Base-by-base conservation (phyloP, 2,888 invertebrate species). In the Corythucha ciliata region DNA sequence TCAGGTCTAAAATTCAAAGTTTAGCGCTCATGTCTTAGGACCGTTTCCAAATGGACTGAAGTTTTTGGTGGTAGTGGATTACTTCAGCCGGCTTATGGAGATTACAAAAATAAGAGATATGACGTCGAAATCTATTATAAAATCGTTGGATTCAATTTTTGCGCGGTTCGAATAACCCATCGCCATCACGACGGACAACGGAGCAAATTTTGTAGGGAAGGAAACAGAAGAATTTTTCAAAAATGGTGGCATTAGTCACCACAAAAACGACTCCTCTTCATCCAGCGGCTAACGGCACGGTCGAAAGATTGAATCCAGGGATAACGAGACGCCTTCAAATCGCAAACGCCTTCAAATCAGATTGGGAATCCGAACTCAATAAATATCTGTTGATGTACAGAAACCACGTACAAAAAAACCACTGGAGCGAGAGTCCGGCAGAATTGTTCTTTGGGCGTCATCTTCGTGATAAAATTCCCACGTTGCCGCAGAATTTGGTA, bases 281-380 rank as follows among this genome's bases (percentile, higher is more conserved):
- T 54, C 59, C 60, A 4, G 54, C 54, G 45, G 49, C 61, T 25
- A 48, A 48, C 40, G 40, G 48, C 18, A 20, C 36, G n/a, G 48
- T 40, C 4, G 48, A 47, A 6, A 7, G 47, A 8, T 26, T 37
- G 21, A 39, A 40, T 20, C 36, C 37, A 25, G 36, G 37, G 22
- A 50, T 48, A 7, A 14, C 37, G 12, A 32, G 20, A 40, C 34
- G 48, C 20, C 22, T 48, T 2, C 25, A 20, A 14, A 48, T 48
- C 18, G 48, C 48, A 10, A 22, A 41, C 3, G 48, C 41, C 3
- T n/a, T 21, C 22, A 25, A 5, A 8, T 22, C 25, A 2, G 40
- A 48, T 34, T 48, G 34, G 37, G 41, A 26, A n/a, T 46, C 39
- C 4, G 52, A 52, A 4, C 21, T 40, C 42, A 37, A 21, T 22